Evolutionary conservation across 2,888 invertebrate species (phyloP).

Genomic region (Icerya purchasi): DNA sequence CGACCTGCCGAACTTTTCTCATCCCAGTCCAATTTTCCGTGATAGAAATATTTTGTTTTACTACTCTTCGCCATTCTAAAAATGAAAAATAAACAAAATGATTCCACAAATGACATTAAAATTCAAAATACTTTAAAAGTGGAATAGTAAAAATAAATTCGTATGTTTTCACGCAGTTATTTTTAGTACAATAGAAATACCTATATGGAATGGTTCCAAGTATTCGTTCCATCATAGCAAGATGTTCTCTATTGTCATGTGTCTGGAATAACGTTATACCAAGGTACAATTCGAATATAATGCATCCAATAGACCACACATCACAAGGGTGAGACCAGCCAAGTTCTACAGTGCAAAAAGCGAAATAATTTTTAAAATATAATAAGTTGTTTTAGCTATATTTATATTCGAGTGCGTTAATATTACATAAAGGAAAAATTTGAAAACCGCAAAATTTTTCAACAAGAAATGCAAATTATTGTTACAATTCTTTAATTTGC

Average conservation of each 20-base stretch:
- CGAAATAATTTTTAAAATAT: slow-evolving; percentile 24
- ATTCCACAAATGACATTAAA: no score
- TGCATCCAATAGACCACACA: slow-evolving; percentile 99
- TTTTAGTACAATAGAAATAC: no score
- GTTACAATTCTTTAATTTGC: no score
- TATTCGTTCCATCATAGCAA: slow-evolving; percentile 99
- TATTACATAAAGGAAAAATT: no score
- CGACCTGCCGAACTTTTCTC: slow-evolving; percentile 88
- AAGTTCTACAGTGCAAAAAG: no score
- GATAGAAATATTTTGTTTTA: slow-evolving; percentile 94
- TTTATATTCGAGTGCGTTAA: no score
- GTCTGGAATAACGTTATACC: slow-evolving; percentile 98
- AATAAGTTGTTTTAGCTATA: no score
- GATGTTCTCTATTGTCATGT: slow-evolving; percentile 96
- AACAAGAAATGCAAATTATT: no score
- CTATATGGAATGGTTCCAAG: slow-evolving; percentile 88
- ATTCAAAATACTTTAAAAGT: not conserved
- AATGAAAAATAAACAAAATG: slow-evolving; percentile 19
- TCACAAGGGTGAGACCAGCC: slow-evolving; percentile 99
- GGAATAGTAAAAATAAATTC: slow-evolving; percentile 4
- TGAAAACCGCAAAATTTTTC: no score
- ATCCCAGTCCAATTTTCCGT: slow-evolving; percentile 94
- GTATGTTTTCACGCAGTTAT: slow-evolving; percentile 19
- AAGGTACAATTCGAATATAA: slow-evolving; percentile 93
- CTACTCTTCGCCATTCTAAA: slow-evolving; percentile 68